phyloP scores from a whole-genome alignment of 35 echinoderm and acorn worm species.

The Antedon bifida region DNA sequence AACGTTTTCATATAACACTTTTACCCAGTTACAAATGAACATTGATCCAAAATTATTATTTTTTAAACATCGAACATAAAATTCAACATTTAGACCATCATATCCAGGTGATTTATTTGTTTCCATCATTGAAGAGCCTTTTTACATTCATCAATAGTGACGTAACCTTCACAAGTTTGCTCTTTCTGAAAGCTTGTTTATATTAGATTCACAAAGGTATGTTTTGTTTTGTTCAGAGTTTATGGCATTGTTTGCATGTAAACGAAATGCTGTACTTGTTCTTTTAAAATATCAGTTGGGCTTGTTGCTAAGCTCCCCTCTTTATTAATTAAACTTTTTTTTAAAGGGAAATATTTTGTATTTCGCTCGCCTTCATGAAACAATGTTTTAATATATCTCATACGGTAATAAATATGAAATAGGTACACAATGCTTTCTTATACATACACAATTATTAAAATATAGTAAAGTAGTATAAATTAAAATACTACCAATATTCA shows the following conservation, averaged over 20 bases:
- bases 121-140: neutral
- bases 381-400: no score
- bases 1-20: neutral
- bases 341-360: neutral
- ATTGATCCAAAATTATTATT: no score
- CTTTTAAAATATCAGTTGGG: neutral
- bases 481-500: no score
- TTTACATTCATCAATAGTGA: neutral
- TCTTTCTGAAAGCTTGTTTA: neutral
- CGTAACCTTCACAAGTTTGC: neutral
- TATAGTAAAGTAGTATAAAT: no score
- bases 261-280: neutral
- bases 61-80: no score
- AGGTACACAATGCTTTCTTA: no score
- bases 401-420: no score
- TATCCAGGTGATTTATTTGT: neutral
- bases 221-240: neutral
- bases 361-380: neutral
- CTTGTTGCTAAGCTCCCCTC: neutral
- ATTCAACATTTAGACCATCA: neutral
- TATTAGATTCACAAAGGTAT: neutral
- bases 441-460: no score
- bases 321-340: neutral
- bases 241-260: neutral
- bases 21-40: neutral